phyloP scores from a whole-genome alignment of 2,888 invertebrate genomes.

The Rotaria magnacalcarata region DNA sequence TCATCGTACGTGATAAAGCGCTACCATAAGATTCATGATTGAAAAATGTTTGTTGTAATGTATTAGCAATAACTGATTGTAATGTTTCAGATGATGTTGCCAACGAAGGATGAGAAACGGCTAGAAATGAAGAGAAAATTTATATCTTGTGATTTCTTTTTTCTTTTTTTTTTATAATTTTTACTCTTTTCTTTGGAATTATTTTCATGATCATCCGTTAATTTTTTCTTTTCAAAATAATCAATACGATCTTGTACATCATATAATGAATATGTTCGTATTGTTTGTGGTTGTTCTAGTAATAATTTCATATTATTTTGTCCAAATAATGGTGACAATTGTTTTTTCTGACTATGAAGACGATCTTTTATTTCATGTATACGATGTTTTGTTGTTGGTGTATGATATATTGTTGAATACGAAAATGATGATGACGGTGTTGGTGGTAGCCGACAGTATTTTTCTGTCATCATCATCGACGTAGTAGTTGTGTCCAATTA shows the following conservation, averaged over 20 bases:
- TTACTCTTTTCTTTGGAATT: neutral
- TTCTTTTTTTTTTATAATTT: neutral
- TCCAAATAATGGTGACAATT: neutral
- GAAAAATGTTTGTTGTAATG: neutral
- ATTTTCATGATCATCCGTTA: neutral
- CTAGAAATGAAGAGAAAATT: neutral
- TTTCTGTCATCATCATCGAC: neutral
- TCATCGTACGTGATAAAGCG: slow-evolving; percentile 4
- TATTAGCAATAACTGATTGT: slow-evolving; percentile 9
- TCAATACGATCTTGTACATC: neutral
- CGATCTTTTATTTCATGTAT: neutral
- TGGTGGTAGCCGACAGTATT: neutral
- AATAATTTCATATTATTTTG: neutral
- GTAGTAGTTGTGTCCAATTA: neutral
- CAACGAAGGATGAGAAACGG: neutral
- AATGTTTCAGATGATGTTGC: neutral
- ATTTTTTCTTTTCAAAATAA: neutral
- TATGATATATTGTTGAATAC: neutral
- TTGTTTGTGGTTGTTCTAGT: neutral
- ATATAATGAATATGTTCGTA: neutral
- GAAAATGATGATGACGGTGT: neutral
- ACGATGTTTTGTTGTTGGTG: neutral
- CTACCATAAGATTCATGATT: neutral
- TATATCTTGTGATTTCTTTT: neutral
- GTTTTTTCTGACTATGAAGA: neutral